These are phyloP conservation scores for Emmelina monodactyla DNA, from an alignment of 2,888 invertebrate genomes.

Conservation along the genomic window DNA sequence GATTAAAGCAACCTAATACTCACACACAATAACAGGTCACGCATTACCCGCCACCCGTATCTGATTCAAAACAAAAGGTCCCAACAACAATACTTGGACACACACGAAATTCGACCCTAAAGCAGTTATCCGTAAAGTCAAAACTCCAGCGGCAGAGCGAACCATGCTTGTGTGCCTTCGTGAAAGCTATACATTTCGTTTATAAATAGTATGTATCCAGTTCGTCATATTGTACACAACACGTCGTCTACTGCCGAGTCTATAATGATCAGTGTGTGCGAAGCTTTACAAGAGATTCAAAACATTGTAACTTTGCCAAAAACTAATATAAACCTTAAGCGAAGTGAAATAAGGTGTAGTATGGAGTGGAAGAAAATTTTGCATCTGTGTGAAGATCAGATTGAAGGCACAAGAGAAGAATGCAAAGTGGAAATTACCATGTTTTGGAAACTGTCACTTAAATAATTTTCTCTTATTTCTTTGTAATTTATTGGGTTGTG, in stretches of 20 bases:
- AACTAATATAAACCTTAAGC: conserved; percentile 17
- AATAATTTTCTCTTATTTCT: conserved; percentile 46
- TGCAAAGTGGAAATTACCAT: conserved; percentile 59
- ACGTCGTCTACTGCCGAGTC: conserved; percentile 49
- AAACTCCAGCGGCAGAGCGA: conserved; percentile 8
- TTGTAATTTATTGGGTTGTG: conserved; percentile 2
- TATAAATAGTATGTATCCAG: conserved; percentile 52
- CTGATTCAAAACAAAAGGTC: conserved; percentile 25
- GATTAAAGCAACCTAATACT: conserved; percentile 65
- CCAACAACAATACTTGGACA: neutral
- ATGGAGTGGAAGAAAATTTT: conserved; percentile 22
- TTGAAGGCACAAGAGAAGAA: conserved; percentile 19
- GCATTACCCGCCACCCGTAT: conserved; percentile 53
- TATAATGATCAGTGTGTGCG: conserved; percentile 48
- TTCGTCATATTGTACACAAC: conserved; percentile 58
- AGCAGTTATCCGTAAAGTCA: fast-evolving
- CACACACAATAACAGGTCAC: conserved; percentile 66
- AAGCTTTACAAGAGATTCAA: conserved; percentile 18
- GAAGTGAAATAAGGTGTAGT: neutral
- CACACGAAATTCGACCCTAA: conserved; percentile 19
- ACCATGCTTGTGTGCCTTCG: conserved; percentile 52
- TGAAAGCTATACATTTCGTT: conserved; percentile 66
- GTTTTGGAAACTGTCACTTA: conserved; percentile 58
- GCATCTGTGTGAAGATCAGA: conserved; percentile 28
- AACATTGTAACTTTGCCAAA: conserved; percentile 21